Evolutionary conservation across 2,888 invertebrate species (phyloP).

Genomic region (Epicampocera succincta): DNA sequence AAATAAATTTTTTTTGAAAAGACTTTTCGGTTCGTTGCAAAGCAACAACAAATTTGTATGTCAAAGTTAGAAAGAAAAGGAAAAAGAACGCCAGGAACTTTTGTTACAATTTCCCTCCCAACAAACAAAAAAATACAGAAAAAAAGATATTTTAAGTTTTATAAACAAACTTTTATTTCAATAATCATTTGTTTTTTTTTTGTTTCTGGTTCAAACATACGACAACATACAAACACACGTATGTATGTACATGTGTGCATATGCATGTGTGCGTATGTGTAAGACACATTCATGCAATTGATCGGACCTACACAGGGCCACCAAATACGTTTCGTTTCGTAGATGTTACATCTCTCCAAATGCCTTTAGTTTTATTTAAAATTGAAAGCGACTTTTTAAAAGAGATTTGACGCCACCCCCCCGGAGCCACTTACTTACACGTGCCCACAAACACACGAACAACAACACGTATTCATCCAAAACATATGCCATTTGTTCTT

Average conservation of each 20-base stretch:
- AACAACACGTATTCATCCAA: constrained; percentile 9
- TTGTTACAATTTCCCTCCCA: constrained; percentile 29
- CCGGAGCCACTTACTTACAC: constrained; percentile 50
- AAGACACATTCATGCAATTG: not conserved
- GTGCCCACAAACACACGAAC: constrained; percentile 5
- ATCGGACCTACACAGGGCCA: constrained; percentile 3
- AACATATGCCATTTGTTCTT: constrained; percentile 33
- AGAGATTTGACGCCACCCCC: constrained; percentile 55
- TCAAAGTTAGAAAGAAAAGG: constrained; percentile 18
- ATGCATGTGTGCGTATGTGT: no score
- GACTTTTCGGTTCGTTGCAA: constrained; percentile 1
- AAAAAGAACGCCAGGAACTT: constrained; percentile 32
- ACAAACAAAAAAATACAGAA: constrained; percentile 3
- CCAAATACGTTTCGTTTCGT: constrained; percentile 17
- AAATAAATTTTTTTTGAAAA: not conserved
- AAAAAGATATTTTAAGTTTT: constrained; percentile 47
- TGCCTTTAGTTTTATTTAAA: constrained; percentile 57
- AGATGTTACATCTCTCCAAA: constrained; percentile 59
- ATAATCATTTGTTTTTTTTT: constrained; percentile 61
- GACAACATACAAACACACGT: constrained; percentile 16
- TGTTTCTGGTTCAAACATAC: constrained; percentile 42
- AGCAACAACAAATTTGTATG: constrained; percentile 22
- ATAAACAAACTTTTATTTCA: constrained; percentile 62
- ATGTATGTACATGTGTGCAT: not conserved
- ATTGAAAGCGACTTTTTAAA: constrained; percentile 58